Evolutionary conservation across 2,797 vertebrate species (phyloP), one percentile per base, ranked within the genome.

Genomic region (Manis pentadactyla): DNA sequence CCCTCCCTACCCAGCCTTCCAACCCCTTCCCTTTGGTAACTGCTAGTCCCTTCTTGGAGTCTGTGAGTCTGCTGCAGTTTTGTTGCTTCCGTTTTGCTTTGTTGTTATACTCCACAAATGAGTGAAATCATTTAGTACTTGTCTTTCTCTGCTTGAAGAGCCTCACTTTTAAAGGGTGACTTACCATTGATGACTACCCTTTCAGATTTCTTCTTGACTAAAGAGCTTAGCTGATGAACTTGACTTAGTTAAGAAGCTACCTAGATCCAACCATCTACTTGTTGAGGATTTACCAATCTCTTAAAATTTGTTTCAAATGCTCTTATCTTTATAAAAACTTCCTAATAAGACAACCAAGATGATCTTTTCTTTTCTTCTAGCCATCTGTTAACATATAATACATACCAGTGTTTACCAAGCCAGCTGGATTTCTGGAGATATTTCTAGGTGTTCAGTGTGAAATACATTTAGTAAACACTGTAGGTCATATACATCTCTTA

Each of bases 241-340:
- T 92, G 55, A 78, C 63, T 87, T 90, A 66, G 34, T 71, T 37
- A 93, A 87, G 59, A 94, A 91, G 66, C 34, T 92, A 71, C 53
- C 25, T 55, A 95, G 14, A 81, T 92, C 37, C 90, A 87, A 75
- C 90, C 37, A 39, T 39, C 31, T 93, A 74, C 46, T 95, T 91
- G 27, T 75, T 94, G 4, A 61, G 34, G 68, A 82, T 31, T 85
- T 94, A 69, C 10, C 42, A 94, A 0, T 87, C 77, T 74, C 69
- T 87, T 75, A 79, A 88, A 82, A 87, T 53, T 31, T 74, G n/a
- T 82, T 81, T 93, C 29, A 86, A 7, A 90, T 90, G 37, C 15
- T 12, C 37, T 63, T 15, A 53, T 85, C 4, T 53, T 86, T 81
- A 66, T 75, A 64, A 82, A 86, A 90, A 73, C 42, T 86, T 92